phyloP scores from a whole-genome alignment of 1,140 invertebrate species.

The Drosophila yakuba region DNA sequence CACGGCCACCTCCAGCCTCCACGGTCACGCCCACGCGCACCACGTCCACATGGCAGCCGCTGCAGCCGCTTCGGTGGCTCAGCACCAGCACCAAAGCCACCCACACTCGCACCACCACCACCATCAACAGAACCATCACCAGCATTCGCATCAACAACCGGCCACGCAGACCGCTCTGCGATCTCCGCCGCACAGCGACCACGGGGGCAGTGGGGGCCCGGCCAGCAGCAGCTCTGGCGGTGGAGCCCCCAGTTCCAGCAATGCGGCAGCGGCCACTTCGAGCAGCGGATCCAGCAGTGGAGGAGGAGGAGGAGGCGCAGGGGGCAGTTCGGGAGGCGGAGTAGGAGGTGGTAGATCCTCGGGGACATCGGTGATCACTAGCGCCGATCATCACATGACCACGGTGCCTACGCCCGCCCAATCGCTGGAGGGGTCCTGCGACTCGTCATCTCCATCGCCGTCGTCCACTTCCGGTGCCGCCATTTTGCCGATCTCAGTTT shows the following conservation, averaged over 20 bases:
- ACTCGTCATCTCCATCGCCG: constrained; percentile 83
- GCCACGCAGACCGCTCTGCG: constrained; percentile 60
- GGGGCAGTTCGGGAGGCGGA: constrained; percentile 1
- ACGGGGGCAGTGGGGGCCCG: constrained; percentile 54
- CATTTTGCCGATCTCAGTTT: constrained; percentile 76
- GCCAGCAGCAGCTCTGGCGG: constrained; percentile 57
- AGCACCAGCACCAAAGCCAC: constrained; percentile 74
- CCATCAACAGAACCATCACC: constrained; percentile 20
- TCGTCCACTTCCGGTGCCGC: constrained; percentile 81
- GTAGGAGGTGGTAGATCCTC: constrained; percentile 15
- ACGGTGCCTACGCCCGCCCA: constrained; percentile 81
- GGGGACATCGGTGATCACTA: constrained; percentile 64
- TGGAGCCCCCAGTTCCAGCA: constrained; percentile 75
- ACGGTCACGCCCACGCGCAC: constrained; percentile 59
- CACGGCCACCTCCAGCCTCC: constrained; percentile 32
- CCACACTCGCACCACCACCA: constrained; percentile 54
- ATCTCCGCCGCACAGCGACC: constrained; percentile 71
- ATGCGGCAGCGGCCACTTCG: constrained; percentile 80
- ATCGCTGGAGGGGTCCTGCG: constrained; percentile 81
- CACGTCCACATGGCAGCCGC: constrained; percentile 68
- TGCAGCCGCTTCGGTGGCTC: constrained; percentile 58
- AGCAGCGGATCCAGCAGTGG: constrained; percentile 69
- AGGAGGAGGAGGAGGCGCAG: constrained; percentile 13
- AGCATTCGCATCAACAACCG: constrained; percentile 65
- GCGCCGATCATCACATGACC: constrained; percentile 75